phyloP scores from a whole-genome alignment of 2,113 vertebrate genomes.

The Furnarius figulus region DNA sequence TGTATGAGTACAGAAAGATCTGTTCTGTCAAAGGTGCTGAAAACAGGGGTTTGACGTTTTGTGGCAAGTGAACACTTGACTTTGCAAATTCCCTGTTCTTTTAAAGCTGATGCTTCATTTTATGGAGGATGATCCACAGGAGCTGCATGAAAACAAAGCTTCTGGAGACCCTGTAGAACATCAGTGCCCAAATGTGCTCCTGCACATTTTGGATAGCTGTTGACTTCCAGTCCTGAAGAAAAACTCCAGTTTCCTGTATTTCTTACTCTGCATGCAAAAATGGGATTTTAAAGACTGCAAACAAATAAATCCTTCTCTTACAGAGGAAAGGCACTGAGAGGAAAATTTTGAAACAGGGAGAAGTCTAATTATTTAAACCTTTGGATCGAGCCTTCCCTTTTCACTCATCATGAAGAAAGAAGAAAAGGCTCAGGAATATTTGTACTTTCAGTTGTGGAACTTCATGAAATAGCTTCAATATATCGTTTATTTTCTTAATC shows the following conservation, averaged over 20 bases:
- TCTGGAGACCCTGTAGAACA: not conserved
- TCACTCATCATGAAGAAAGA: not conserved
- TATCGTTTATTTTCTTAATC: not conserved
- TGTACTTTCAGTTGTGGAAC: not conserved
- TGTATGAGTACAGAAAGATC: not conserved
- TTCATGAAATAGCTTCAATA: not conserved
- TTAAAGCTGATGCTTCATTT: not conserved
- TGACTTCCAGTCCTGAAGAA: not conserved
- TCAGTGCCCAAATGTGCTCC: not conserved
- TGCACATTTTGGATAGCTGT: not conserved
- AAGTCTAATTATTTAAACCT: not conserved
- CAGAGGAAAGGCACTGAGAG: not conserved
- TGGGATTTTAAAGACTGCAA: not conserved
- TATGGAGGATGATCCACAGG: not conserved
- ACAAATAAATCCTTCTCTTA: not conserved
- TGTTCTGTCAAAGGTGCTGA: not conserved
- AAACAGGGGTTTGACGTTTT: not conserved
- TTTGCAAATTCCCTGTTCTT: not conserved
- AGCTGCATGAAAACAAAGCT: not conserved
- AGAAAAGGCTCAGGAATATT: not conserved
- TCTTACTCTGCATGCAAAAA: not conserved
- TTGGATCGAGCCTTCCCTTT: not conserved
- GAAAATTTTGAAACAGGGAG: not conserved
- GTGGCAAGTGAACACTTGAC: not conserved
- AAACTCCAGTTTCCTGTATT: not conserved